Base-by-base conservation (phyloP, 2,797 vertebrate genomes). In the Harpagifer antarcticus region DNA sequence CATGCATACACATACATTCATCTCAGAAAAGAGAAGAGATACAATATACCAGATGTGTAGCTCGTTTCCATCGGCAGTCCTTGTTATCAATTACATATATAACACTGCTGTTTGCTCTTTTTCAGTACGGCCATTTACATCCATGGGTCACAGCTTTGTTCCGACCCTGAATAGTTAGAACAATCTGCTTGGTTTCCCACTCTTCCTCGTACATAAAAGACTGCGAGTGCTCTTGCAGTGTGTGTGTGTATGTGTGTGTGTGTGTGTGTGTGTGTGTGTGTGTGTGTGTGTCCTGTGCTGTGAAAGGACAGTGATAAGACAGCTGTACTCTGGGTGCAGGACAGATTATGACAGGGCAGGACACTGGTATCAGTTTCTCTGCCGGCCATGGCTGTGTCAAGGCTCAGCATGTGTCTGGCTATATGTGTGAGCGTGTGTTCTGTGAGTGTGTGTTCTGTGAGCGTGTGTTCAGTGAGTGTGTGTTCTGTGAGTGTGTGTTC, bases 271-370 rank as follows among this genome's bases (percentile, higher is more conserved):
- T 37, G 9, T 70, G n/a, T 64, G 27, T 54, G 54, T 43, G 67
- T 43, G 14, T 85, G 63, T 73, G 71, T 82, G 71, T 79, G 81
- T 82, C 60, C 75, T 53, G 62, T 52, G 57, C 62, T 90, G 92
- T 84, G 91, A 92, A 93, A 89, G 80, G 48, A 86, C 68, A 79
- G 62, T 20, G 89, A 91, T 91, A 89, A 91, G 82, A 89, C 90
- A 92, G 86, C 90, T 91, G 89, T 65, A 48, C 62, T 85, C 50
- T 43, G 44, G 40, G 72, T 83, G 78, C 75, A 81, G 79, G n/a
- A 54, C 72, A 88, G 81, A 88, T 90, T 85, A 75, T 63, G 85
- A 71, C 54, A 61, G 68, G 37, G 37, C 72, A 73, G 78, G 64
- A 79, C 73, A 64, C 50, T 13, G 3, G 49, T 87, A 89, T 90